Conservation (phyloP, 2,888 invertebrate species). For the Philonicus albiceps region DNA sequence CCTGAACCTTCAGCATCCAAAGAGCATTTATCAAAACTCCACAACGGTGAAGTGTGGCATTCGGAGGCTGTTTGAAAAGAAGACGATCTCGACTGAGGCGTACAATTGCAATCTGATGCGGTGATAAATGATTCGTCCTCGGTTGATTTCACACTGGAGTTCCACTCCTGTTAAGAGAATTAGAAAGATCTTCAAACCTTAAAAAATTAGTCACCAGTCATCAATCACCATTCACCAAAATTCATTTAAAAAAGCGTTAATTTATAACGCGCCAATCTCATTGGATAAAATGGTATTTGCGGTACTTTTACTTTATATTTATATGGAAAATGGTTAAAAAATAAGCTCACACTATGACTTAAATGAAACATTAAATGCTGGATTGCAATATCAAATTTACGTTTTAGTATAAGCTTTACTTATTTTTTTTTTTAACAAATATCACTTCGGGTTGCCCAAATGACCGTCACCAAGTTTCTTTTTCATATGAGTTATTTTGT, state of each 20-base stretch:
- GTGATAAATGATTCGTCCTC: conserved; percentile 74
- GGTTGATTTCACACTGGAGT: conserved; percentile 60
- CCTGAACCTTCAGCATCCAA: conserved; percentile 56
- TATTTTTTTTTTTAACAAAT: neutral
- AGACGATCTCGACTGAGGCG: conserved; percentile 72
- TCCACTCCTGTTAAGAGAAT: conserved; percentile 59
- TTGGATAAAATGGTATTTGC: neutral
- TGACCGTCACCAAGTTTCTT: too few species aligned
- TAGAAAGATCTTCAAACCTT: neutral
- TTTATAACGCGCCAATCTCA: neutral
- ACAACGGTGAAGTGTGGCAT: conserved; percentile 70
- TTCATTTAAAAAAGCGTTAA: neutral
- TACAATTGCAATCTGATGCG: conserved; percentile 72
- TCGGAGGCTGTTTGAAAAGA: conserved; percentile 75
- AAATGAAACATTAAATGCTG: too few species aligned
- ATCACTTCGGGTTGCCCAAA: neutral
- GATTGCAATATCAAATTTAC: neutral
- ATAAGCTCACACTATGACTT: too few species aligned
- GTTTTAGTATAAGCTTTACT: neutral
- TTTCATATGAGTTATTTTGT: neutral
- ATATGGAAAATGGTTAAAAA: too few species aligned
- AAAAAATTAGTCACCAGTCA: neutral
- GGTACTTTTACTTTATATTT: neutral
- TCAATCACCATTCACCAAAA: too few species aligned
- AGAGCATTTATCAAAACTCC: conserved; percentile 65